Evolutionary conservation across 2,888 invertebrate genomes (phyloP).

Genomic region (Drosophila melanosoma): DNA sequence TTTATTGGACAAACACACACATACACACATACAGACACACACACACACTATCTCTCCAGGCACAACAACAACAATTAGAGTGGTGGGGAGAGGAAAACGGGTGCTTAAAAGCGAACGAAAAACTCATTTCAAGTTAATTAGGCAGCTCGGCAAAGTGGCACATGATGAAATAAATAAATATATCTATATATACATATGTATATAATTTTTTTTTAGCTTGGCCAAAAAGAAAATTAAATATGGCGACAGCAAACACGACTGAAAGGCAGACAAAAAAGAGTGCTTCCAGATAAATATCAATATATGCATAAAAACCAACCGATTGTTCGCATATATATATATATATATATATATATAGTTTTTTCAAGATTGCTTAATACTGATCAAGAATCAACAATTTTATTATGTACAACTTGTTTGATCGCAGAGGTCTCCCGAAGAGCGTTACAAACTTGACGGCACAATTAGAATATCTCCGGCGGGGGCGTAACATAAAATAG

Average conservation of each 20-base stretch:
- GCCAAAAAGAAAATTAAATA: slow-evolving; percentile 1
- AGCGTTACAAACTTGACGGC: not conserved
- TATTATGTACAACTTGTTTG: not conserved
- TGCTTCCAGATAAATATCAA: not conserved
- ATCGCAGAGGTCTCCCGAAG: not conserved
- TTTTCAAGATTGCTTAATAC: not conserved
- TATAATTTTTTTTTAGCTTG: slow-evolving; percentile 3
- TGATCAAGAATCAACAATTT: not conserved
- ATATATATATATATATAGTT: not conserved
- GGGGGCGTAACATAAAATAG: not conserved
- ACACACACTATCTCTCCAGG: slow-evolving; percentile 15
- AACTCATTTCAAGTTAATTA: slow-evolving; percentile 73
- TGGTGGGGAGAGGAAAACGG: not conserved
- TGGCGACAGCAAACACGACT: slow-evolving; percentile 13
- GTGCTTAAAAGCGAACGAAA: slow-evolving; percentile 24
- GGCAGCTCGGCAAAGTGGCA: slow-evolving; percentile 19
- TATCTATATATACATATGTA: not conserved
- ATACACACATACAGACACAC: not conserved
- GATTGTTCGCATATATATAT: not conserved
- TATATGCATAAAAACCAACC: not conserved
- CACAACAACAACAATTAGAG: not conserved
- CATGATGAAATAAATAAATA: slow-evolving; percentile 7
- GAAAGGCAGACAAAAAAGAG: slow-evolving; percentile 4
- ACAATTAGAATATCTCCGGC: not conserved
- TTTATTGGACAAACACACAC: slow-evolving; percentile 58